These are phyloP conservation scores for Stylophora pistillata DNA, from an alignment of 64 coral and sea anemone species.

Conservation along the genomic window DNA sequence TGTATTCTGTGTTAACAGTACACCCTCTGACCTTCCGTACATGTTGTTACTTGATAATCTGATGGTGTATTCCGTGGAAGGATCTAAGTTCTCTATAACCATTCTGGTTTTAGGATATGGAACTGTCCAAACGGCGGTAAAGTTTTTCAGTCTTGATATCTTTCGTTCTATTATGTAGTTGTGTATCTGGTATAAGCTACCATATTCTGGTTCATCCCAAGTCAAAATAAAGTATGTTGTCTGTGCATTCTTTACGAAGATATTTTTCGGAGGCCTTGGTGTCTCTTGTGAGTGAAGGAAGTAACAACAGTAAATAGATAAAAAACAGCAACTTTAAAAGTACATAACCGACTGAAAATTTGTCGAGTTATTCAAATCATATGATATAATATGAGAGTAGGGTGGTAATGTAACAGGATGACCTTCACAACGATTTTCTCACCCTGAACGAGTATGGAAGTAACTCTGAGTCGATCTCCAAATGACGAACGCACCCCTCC, in stretches of 20 bases:
- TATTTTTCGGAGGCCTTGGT: neutral
- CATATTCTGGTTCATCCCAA: neutral
- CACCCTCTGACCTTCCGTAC: slow-evolving; percentile 1
- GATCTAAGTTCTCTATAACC: neutral
- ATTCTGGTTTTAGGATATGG: neutral
- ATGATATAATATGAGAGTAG: too few species aligned
- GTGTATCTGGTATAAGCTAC: neutral
- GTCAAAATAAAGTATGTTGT: neutral
- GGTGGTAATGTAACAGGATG: too few species aligned
- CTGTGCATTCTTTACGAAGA: neutral
- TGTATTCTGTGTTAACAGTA: neutral
- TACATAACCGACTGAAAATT: too few species aligned
- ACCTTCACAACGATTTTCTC: neutral
- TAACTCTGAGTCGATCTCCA: neutral
- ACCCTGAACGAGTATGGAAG: neutral
- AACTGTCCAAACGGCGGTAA: neutral
- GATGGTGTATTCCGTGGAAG: slow-evolving; percentile 4
- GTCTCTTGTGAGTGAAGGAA: neutral
- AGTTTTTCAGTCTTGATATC: neutral
- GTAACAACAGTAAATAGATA: neutral
- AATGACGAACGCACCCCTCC: neutral
- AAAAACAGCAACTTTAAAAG: neutral
- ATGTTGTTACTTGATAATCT: slow-evolving; percentile 1
- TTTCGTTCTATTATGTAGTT: neutral
- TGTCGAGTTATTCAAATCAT: too few species aligned